Conservation (phyloP, 2,113 vertebrate species). For the Tenebrosternarchus preto region DNA sequence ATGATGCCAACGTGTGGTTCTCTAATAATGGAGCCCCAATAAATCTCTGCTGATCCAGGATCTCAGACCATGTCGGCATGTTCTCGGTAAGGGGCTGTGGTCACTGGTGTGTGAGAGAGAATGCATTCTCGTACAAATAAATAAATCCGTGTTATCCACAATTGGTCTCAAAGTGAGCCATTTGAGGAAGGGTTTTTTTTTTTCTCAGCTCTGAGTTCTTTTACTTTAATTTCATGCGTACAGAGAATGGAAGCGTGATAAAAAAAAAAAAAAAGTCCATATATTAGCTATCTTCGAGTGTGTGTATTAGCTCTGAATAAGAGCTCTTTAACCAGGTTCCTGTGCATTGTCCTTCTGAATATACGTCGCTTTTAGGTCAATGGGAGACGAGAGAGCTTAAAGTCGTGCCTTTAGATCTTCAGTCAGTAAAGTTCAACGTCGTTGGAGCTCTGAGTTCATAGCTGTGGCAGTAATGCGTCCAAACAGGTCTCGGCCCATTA, state of each 20-base stretch:
- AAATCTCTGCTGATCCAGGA: conserved; percentile 58
- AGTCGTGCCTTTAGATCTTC: conserved; percentile 5
- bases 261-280: not conserved
- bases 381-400: not conserved
- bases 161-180: not conserved
- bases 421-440: not conserved
- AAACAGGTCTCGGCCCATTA: conserved; percentile 10
- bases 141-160: not conserved
- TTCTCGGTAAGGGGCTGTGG: conserved; percentile 47
- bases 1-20: conserved; percentile 53
- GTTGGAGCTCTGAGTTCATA: not conserved
- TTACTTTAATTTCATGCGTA: not conserved
- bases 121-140: conserved; percentile 15
- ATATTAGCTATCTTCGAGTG: not conserved
- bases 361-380: too few species aligned
- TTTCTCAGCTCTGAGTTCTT: not conserved
- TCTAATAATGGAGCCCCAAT: conserved; percentile 42
- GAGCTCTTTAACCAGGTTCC: too few species aligned
- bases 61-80: conserved; percentile 40
- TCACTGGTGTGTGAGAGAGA: conserved; percentile 4
- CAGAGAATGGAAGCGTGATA: not conserved
- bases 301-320: not conserved
- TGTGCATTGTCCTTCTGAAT: too few species aligned
- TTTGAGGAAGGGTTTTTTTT: conserved; percentile 1
- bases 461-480: conserved; percentile 5